Evolutionary conservation across 2,888 invertebrate species (phyloP), one percentile per base, ranked within the genome.

Genomic region (Leucophora obtusa): DNA sequence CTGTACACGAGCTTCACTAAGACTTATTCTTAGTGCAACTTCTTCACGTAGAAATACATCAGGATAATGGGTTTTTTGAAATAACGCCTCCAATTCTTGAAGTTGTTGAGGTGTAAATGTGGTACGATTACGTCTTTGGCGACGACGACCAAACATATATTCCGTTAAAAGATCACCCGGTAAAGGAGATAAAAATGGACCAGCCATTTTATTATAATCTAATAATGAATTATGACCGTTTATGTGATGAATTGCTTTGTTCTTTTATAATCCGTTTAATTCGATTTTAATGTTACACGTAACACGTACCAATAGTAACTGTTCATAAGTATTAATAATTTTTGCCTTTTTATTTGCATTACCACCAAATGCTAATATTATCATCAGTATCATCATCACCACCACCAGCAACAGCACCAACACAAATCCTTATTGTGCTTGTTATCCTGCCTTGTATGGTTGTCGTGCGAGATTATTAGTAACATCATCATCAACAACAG

Each of bases 61-160:
- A 7, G 97, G 98, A 89, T 98, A 98, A 87, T 97, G 97, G 0
- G 97, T 98, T 91, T 97, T 96, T 90, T 97, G 96, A 90, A 98
- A 98, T 21, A 98, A 92, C 0, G 96, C 94, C 89, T 98, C 98
- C 86, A 98, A 90, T 87, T 97, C 97, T 87, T 96, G 96, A 60
- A 98, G 92, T 91, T 98, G 98, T 89, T 97, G 97, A 1, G 97
- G 97, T 33, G 97, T 97, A 89, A 98, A 98, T 0, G 97, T 98
- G 9, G 98, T 98, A 38, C 98, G 92, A 90, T 97, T 97, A 80
- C 97, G 93, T 79, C 97, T 93, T 92, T 98, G 95, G 84, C 97
- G 92, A 80, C 97, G 93, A 84, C 97, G 92, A 10, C 97, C 97
- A 88, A 97, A 97, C 96, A 97, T 96, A 86, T 97, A 97, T 89